Evolutionary conservation across 2,888 invertebrate genomes (phyloP), one percentile per base, ranked within the genome.

Genomic region (Furcula furcula): DNA sequence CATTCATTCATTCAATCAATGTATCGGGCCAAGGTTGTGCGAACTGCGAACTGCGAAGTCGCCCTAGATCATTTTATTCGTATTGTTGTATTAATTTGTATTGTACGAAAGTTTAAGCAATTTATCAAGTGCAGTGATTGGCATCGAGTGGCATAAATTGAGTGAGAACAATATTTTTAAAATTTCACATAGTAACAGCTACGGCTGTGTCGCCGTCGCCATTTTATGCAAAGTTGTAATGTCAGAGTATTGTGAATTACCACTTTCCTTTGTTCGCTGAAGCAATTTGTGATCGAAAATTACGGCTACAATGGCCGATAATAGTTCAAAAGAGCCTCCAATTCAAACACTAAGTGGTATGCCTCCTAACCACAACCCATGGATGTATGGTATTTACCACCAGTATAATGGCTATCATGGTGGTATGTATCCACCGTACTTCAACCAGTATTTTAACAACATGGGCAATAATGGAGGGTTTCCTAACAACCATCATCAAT

Each of bases 361-460:
- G 69, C 79, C 82, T 41, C 72, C 76, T 12, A 81, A 80, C 55
- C 76, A 75, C 49, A 77, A 78, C 51, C 72, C 76, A n/a, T 89
- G 89, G 89, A 75, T 81, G 69, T 88, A 84, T 57, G 76, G 80
- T 46, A 60, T 79, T 40, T 83, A 85, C 57, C 76, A 75, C 21
- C 78, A 72, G 34, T 86, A 79, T 53, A 82, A 76, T 59, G 77
- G 76, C 26, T 87, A 83, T 55, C 76, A 76, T 40, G 80, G 81
- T 57, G 70, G 65, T 34, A 75, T 83, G 70, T 90, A 83, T 65
- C 79, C 85, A 33, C 89, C 86, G 34, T 89, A 84, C 58, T 90
- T 84, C 55, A 89, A 89, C 55, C 84, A 88, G 40, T 89, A 86
- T 56, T 88, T 75, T 49, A 81, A 83, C 54, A 83, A 82, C 57